Evolutionary conservation across 2,797 vertebrate genomes (phyloP), one percentile per base, ranked within the genome.

Genomic region (Eutrigla gurnardus): DNA sequence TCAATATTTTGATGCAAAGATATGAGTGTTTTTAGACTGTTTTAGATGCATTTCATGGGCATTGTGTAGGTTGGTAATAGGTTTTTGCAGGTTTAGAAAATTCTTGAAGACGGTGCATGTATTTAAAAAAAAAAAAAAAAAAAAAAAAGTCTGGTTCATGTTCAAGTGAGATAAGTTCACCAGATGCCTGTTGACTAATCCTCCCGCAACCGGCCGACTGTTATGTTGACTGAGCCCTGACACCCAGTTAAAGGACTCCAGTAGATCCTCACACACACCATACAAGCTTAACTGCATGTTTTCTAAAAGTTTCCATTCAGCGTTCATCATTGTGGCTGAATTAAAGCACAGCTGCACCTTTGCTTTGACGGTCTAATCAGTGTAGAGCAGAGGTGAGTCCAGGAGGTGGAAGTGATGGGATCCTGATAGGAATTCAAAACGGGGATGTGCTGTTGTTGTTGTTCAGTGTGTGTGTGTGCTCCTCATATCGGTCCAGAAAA

Each of bases 401-500:
- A 39, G 33, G 3, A 35, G 4, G 37, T 32, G 32, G 37, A 73
- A n/a, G 66, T 13, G 32, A 73, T 8, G n/a, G 35, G 15, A 17
- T 58, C 32, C 36, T n/a, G 50, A 58, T 45, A 52, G 36, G 64
- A 58, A 39, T 58, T 50, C 45, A 32, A 15, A 67, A 59, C 49
- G 5, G 39, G 54, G 32, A 35, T 46, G 3, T 54, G 66, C 58
- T 25, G 25, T 25, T 68, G 62, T 70, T 72, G 15, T 70, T 53
- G 53, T 61, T 78, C 70, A 65, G 40, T 18, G 36, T 77, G 54
- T 84, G 40, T 18, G 36, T 77, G 54, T 84, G 81, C 85, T 78
- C 80, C 78, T 86, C 37, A 45, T 33, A 75, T 76, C 63, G 57
- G 64, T 76, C 81, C 58, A 75, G 65, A 71, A 25, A 72, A 76